These are phyloP conservation scores for Ephialtes manifestator DNA, from an alignment of 2,888 invertebrate species.

Conservation along the genomic window DNA sequence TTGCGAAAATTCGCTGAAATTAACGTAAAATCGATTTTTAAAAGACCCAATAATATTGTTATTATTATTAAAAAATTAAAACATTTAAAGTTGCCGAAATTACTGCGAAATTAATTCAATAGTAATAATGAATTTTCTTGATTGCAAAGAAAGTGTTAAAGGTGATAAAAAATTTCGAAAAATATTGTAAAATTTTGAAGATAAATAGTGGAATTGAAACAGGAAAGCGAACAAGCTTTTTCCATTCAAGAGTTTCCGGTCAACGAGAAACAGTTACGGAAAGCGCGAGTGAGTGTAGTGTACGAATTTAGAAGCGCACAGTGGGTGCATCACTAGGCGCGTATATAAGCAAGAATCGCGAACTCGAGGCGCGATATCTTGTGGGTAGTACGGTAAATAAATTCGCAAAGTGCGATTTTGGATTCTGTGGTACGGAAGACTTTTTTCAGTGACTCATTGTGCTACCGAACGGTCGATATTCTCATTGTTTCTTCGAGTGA, in stretches of 20 bases:
- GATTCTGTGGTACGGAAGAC: constrained; percentile 2
- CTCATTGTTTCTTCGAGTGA: constrained; percentile 1
- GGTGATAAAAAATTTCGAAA: background rate
- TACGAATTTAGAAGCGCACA: constrained; percentile 58
- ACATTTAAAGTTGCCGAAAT: no score
- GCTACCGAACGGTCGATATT: background rate
- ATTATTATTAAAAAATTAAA: no score
- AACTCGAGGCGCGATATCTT: constrained; percentile 15
- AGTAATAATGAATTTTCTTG: no score
- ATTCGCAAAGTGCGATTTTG: constrained; percentile 14
- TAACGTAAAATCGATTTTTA: background rate
- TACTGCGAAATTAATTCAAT: no score
- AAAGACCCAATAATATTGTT: no score
- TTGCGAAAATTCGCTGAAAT: background rate
- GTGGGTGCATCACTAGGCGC: constrained; percentile 20
- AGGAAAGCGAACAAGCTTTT: constrained; percentile 27
- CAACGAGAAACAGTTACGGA: constrained; percentile 13
- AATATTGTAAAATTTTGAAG: background rate
- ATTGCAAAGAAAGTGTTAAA: no score
- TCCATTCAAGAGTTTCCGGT: constrained; percentile 51
- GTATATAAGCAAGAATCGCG: constrained; percentile 12
- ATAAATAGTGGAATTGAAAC: background rate
- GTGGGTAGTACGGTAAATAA: constrained; percentile 17
- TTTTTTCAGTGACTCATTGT: constrained; percentile 1
- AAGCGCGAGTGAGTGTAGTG: constrained; percentile 54